phyloP scores from a whole-genome alignment of 2,113 vertebrate genomes.

The Rhinichthys klamathensis region DNA sequence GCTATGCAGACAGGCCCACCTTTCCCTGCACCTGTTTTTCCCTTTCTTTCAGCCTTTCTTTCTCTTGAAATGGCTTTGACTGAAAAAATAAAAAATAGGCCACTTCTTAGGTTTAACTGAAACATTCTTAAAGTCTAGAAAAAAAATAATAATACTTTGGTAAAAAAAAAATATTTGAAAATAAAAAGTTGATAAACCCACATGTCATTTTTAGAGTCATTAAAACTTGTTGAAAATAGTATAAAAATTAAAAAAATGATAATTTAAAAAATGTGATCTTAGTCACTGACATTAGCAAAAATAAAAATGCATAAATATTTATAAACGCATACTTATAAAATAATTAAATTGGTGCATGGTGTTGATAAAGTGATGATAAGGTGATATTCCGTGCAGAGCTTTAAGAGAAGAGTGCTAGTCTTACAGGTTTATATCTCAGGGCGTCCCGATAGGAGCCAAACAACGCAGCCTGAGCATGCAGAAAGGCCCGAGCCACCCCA shows the following conservation, averaged over 20 bases:
- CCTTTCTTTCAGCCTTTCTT: slow-evolving; percentile 25
- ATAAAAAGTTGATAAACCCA: too few relatives aligned
- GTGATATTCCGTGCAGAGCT: background rate
- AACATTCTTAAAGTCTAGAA: background rate
- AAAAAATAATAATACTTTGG: background rate
- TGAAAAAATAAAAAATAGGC: background rate
- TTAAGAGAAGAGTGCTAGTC: slow-evolving; percentile 52
- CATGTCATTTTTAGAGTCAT: too few relatives aligned
- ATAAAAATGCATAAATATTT: background rate
- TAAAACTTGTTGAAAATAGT: too few relatives aligned
- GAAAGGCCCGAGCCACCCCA: slow-evolving; percentile 91
- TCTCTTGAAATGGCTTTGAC: slow-evolving; percentile 10
- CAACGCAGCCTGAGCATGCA: slow-evolving; percentile 90
- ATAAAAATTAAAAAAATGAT: too few relatives aligned
- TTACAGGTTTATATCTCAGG: slow-evolving; percentile 96
- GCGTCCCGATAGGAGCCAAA: slow-evolving; percentile 97
- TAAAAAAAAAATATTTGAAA: too few relatives aligned
- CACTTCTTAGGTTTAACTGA: background rate
- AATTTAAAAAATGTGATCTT: too few relatives aligned
- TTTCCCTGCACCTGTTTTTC: slow-evolving; percentile 56
- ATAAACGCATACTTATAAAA: too few relatives aligned
- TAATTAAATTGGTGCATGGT: background rate
- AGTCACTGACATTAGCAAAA: background rate
- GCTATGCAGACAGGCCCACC: slow-evolving; percentile 73
- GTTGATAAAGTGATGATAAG: background rate